Conservation (phyloP, 2,113 vertebrate genomes). For the Blennius ocellaris region DNA sequence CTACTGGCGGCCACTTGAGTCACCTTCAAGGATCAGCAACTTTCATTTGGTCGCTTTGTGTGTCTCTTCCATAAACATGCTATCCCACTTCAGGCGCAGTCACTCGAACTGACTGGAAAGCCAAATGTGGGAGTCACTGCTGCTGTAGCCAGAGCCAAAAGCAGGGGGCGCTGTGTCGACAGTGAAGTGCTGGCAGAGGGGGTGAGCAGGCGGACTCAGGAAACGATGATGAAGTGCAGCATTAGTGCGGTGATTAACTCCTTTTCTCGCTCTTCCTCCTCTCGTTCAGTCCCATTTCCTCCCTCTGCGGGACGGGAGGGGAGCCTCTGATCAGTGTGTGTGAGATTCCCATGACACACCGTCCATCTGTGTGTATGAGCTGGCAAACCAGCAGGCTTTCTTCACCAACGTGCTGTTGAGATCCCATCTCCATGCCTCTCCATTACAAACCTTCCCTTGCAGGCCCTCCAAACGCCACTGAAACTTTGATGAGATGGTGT, state of each 20-base stretch:
- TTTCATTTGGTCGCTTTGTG: conserved; percentile 48
- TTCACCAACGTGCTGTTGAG: conserved; percentile 67
- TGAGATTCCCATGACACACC: conserved; percentile 79
- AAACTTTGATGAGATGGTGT: conserved; percentile 72
- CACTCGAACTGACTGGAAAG: conserved; percentile 35
- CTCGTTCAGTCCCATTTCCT: conserved; percentile 85
- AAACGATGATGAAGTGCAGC: conserved; percentile 86
- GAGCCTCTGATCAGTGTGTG: conserved; percentile 77
- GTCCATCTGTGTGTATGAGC: conserved; percentile 78
- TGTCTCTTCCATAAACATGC: conserved; percentile 52
- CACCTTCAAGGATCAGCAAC: conserved; percentile 74
- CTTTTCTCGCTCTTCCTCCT: conserved; percentile 81
- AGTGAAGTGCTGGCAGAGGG: conserved; percentile 52
- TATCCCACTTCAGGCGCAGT: conserved; percentile 34
- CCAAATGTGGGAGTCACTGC: conserved; percentile 7
- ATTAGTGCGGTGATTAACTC: conserved; percentile 85
- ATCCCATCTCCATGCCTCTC: conserved; percentile 66
- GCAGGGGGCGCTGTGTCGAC: conserved; percentile 75
- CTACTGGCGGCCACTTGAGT: conserved; percentile 43
- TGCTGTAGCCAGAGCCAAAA: conserved; percentile 38
- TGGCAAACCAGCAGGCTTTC: conserved; percentile 69
- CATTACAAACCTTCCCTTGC: conserved; percentile 62
- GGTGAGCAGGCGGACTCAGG: conserved; percentile 73
- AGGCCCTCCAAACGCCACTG: conserved; percentile 57
- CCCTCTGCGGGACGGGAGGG: conserved; percentile 68